Base-by-base conservation (phyloP, 2,113 vertebrate species). In the Numenius arquata region DNA sequence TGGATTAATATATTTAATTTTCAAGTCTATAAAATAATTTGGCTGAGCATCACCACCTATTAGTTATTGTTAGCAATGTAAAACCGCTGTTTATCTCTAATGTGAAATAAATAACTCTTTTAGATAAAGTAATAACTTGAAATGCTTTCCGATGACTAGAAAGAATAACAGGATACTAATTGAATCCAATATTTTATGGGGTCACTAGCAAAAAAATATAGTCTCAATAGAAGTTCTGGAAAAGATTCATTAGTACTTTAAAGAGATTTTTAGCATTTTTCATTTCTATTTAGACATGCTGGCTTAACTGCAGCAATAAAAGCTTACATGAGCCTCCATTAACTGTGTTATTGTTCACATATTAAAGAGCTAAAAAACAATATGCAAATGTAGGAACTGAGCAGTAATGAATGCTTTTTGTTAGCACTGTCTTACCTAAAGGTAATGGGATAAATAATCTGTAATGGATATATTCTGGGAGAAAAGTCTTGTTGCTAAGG, bases 401-500 rank as follows among this genome's bases (percentile, higher is more conserved):
- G 15, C 21, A 63, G 30, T 43, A 92, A 84, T 27, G n/a, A 79
- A 77, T 47, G 43, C 3, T 52, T 96, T 92, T 86, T 93, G 62
- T 84, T 85, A 93, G 40, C 53, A 36, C 11, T 68, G 15, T 38
- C n/a, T 91, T 75, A 22, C 22, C 38, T 7, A 92, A 72, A 90
- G 62, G 36, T 68, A 95, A 93, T 79, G 43, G 40, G 40, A 82
- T 82, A 96, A 95, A 89, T 95, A 94, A 83, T 71, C 87, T 23
- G 61, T 79, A 88, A 77, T 71, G 36, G 30, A 20, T 90, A 38
- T 10, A 6, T 65, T 85, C 30, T 41, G 17, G 4, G 41, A 90
- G 70, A 94, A n/a, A 86, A 23, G 10, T 55, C 20, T 53, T 70
- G 66, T 94, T 97, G 26, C 82, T 90, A 82, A 26, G 75, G 83